Evolutionary conservation across 2,888 invertebrate genomes (phyloP), one percentile per base, ranked within the genome.

Genomic region (Merodon equestris): DNA sequence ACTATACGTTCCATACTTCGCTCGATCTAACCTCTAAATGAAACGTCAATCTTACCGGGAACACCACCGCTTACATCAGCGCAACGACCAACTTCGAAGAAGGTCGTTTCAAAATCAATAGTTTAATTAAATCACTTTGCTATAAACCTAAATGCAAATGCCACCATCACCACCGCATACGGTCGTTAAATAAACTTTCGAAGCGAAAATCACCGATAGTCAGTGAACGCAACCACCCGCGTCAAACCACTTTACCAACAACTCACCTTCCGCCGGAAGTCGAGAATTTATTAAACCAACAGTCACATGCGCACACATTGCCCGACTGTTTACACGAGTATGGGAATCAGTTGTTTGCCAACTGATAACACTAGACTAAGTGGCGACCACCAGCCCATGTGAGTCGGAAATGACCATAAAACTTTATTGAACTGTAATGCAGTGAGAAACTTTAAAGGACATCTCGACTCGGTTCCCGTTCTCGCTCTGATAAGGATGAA

Each of bases 401-500:
- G n/a, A n/a, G n/a, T n/a, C n/a, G n/a, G n/a, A n/a, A 27, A 27
- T 27, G 27, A 7, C 14, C 45, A 54, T 53, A 15, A 48, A 73
- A 48, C 47, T 73, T 60, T 54, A 58, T 53, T 66, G 45, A 66
- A 60, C 47, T 64, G 58, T 40, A 47, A 60, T 27, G 38, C 19
- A 34, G 9, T 54, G 58, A 27, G 2, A 27, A 51, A 34, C 14
- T 48, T n/a, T 18, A n/a, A 48, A 48, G 19, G 68, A 57, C 68
- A n/a, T 42, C 42, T 4, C 40, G 7, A 14, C 45, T 53, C 27
- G 34, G 51, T 45, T n/a, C 56, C 13, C 9, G 27, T 10, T 19
- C 27, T 14, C 51, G 17, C 12, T 18, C 48, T 50, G 44, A 12
- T n/a, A 38, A 27, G 61, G 66, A 56, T 72, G 67, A 61, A 67